These are phyloP conservation scores for Zaprionus davidi DNA, from an alignment of 1,140 invertebrate species.

Conservation along the genomic window DNA sequence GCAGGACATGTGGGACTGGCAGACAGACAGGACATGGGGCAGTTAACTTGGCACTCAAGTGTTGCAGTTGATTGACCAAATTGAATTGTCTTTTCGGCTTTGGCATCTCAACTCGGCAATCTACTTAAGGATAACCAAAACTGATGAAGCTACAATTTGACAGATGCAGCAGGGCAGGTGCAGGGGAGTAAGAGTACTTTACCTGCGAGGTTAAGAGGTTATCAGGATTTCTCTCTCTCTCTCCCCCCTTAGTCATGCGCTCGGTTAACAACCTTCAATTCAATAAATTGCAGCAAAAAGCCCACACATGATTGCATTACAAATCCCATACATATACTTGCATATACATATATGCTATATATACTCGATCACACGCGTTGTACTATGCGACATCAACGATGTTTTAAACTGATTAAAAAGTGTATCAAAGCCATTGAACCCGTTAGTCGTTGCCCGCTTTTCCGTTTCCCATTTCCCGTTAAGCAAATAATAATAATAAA, in stretches of 20 bases:
- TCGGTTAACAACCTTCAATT: background rate
- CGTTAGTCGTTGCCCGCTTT: background rate
- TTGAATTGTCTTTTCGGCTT: constrained; percentile 54
- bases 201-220: too few species aligned
- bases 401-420: constrained; percentile 30
- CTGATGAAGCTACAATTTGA: background rate
- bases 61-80: constrained; percentile 63
- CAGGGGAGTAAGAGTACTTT: background rate
- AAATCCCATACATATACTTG: background rate
- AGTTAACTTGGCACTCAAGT: constrained; percentile 30
- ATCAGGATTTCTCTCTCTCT: too few species aligned
- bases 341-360: too few species aligned
- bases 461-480: background rate
- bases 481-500: constrained; percentile 28
- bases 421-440: constrained; percentile 25
- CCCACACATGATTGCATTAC: constrained; percentile 6
- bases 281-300: background rate
- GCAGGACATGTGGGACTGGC: background rate
- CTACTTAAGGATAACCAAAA: background rate
- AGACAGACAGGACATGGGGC: constrained; percentile 1
- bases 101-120: background rate
- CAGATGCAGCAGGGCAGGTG: background rate
- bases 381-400: constrained; percentile 11
- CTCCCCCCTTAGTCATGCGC: too few species aligned
- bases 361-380: background rate